phyloP scores from a whole-genome alignment of 2,797 vertebrate species.

The Sphenopsis melanotis region DNA sequence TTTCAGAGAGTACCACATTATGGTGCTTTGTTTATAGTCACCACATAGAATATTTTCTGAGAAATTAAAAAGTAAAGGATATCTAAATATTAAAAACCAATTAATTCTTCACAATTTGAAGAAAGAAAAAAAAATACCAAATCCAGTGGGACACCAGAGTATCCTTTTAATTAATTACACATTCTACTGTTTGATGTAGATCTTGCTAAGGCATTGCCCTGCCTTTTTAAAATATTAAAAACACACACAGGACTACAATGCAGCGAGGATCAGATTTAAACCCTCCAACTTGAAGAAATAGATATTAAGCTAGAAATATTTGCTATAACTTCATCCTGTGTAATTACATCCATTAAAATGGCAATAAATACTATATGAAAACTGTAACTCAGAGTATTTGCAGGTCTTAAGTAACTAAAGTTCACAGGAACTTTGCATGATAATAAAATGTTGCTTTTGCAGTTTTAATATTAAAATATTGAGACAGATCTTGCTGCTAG shows the following conservation, averaged over 20 bases:
- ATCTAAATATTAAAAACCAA: background rate
- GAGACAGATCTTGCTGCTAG: background rate
- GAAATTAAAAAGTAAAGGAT: background rate
- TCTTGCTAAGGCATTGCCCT: background rate
- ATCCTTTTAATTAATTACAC: background rate
- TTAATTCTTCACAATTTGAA: background rate
- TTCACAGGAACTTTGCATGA: background rate
- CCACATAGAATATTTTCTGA: background rate
- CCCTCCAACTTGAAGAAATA: accelerated
- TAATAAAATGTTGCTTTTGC: background rate
- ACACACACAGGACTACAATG: background rate
- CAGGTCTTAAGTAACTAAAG: background rate
- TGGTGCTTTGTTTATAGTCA: background rate
- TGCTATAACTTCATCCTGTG: background rate
- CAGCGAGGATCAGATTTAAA: background rate
- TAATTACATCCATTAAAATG: background rate
- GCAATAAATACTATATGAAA: background rate
- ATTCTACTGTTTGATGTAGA: background rate
- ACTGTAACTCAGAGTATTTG: background rate
- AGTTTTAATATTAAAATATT: background rate
- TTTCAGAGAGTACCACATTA: background rate
- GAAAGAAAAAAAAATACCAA: background rate
- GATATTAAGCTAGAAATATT: background rate
- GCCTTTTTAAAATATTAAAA: background rate
- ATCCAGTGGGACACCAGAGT: background rate